Evolutionary conservation across 2,113 vertebrate species (phyloP).

Genomic region (Pithys albifrons): DNA sequence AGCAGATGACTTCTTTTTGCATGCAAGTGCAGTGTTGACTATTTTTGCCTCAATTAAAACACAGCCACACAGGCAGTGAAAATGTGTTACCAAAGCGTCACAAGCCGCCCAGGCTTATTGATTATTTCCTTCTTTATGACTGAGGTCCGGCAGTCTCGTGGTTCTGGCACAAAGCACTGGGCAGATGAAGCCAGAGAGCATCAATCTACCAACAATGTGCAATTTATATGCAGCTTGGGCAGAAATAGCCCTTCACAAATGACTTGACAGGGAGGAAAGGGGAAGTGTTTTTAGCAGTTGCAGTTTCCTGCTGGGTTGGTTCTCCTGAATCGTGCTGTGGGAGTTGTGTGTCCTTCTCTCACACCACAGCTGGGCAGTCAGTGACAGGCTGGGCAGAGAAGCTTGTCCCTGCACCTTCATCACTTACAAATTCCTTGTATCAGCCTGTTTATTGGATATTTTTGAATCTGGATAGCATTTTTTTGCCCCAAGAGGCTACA

Average conservation of each 20-base stretch:
- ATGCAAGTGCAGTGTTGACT: conserved; percentile 1
- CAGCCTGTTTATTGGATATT: neutral
- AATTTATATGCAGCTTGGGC: neutral
- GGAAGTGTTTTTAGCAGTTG: neutral
- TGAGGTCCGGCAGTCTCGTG: neutral
- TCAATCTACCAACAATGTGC: neutral
- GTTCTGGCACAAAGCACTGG: neutral
- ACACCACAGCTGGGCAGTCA: neutral
- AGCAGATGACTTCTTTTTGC: conserved; percentile 57
- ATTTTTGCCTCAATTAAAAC: conserved; percentile 42
- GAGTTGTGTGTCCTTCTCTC: neutral
- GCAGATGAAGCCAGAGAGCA: conserved; percentile 13
- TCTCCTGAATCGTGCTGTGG: neutral
- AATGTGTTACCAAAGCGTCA: conserved; percentile 28
- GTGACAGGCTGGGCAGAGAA: neutral
- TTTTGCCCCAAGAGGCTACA: neutral
- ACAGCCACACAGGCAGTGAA: neutral
- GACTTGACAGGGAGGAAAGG: neutral
- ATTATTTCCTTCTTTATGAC: neutral
- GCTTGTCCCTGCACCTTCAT: neutral
- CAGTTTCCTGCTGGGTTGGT: neutral
- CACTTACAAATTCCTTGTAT: neutral
- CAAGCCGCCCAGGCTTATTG: conserved; percentile 38
- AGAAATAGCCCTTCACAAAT: neutral
- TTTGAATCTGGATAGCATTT: neutral